Evolutionary conservation across 2,888 invertebrate genomes (phyloP), one percentile per base, ranked within the genome.

Genomic region (Acanthosepion lycidas): DNA sequence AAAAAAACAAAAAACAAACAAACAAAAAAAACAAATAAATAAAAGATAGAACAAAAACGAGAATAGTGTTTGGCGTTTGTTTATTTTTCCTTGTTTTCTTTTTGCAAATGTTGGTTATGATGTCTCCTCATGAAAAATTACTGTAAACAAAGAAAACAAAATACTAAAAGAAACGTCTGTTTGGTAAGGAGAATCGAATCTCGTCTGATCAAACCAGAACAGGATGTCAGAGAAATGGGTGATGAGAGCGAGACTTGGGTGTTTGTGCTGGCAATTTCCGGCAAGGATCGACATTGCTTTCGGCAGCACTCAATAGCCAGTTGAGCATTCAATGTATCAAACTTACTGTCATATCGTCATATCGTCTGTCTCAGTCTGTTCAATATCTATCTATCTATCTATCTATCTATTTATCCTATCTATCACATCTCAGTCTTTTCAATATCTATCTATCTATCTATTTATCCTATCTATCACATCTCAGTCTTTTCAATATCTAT

Each of bases 221-320:
- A 78, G 78, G 78, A 78, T 78, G n/a, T 78, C 78, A 78, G 12
- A 78, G 78, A 78, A 78, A 78, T 78, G 78, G 15, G 78, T 12
- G n/a, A 78, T 28, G 78, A 78, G 78, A 78, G n/a, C 78, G 78
- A 78, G 78, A n/a, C 78, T 78, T n/a, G 78, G 78, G n/a, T 78
- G 78, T 78, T 78, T 78, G 78, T 8, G 28, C 28, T 6, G 28
- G 78, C n/a, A 78, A 78, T 78, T 78, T 78, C 78, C 78, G 78
- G 78, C 78, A n/a, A 78, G 3, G n/a, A n/a, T 78, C 28, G 78
- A 78, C n/a, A 78, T 78, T 78, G 78, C 78, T 78, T 78, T n/a
- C n/a, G 78, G 28, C 9, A 15, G 78, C 28, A 78, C 78, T 28
- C n/a, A 78, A 78, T 78, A 78, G n/a, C 78, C 78, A 78, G n/a